phyloP scores from a whole-genome alignment of 2,888 invertebrate genomes.

The Strigamia maritima region DNA sequence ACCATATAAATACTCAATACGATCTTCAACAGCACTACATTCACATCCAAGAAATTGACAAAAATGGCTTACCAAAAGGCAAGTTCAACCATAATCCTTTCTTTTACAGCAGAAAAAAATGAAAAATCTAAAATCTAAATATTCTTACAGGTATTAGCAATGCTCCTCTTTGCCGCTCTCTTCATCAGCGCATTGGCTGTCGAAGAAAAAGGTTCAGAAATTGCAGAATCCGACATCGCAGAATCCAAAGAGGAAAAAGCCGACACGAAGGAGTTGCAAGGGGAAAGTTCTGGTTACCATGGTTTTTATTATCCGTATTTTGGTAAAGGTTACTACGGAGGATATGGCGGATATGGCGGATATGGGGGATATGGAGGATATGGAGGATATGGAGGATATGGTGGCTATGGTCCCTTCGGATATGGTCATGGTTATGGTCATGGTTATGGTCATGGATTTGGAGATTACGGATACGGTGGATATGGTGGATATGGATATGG shows the following conservation, averaged over 20 bases:
- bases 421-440: background rate
- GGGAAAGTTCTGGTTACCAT: background rate
- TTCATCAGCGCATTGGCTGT: background rate
- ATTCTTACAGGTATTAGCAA: background rate
- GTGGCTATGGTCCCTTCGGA: constrained; percentile 24
- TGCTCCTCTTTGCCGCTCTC: background rate
- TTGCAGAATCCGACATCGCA: background rate
- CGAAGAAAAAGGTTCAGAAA: background rate
- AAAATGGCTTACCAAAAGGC: constrained; percentile 16
- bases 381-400: background rate
- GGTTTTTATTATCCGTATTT: background rate
- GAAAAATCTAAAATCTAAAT: background rate
- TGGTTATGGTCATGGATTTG: background rate
- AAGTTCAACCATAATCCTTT: background rate
- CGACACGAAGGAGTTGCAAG: background rate
- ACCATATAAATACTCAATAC: background rate
- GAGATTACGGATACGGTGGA: background rate
- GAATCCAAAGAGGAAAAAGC: background rate
- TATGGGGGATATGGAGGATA: constrained; percentile 4
- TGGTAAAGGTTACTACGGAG: background rate
- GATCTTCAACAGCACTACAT: background rate
- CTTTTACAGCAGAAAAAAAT: background rate
- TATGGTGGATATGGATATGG: background rate
- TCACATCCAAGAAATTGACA: background rate
- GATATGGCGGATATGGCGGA: background rate